Base-by-base conservation (phyloP, 1,140 invertebrate genomes). In the Drosophila nikananu region DNA sequence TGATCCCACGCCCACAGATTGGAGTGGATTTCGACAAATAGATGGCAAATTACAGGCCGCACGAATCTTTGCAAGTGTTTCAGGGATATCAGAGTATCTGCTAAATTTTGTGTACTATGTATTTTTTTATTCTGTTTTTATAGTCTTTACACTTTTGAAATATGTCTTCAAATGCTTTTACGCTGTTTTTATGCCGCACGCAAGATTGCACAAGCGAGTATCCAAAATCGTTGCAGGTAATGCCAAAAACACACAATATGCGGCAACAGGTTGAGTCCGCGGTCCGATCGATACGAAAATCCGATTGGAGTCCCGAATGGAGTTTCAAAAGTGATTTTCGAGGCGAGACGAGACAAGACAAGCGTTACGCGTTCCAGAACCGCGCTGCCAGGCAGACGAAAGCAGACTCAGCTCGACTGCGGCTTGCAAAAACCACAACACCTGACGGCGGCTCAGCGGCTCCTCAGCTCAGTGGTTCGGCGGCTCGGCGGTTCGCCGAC, bases 351-450 rank as follows among this genome's bases (percentile, higher is more conserved):
- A 63, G 32, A 48, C 48, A 37, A 76, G 27, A 74, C 77, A 68
- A 79, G 35, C 66, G 77, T 60, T 79, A 90, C 84, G 86, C 86
- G 84, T 90, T 86, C 60, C 86, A 89, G 86, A 89, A 89, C 86
- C 86, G 81, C 86, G 86, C 86, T 90, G 78, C 86, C 78, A 82
- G 78, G 81, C 86, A 89, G 86, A 90, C 86, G 81, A 89, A 89
- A 89, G 76, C 75, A 84, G 81, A 89, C 86, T 89, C 81, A 89
- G 68, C 73, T 81, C 57, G 57, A 82, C 32, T 27, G 78, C 60
- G 70, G 82, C 86, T 89, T 86, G 86, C 86, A 86, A 89, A 89
- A 90, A 90, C 86, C 78, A 89, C 82, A 90, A 90, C 86, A 89
- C 86, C 86, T 89, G 83, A 86, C 78, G 49, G 58, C 80, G 72